phyloP scores from a whole-genome alignment of 2,888 invertebrate species.

The Synanthedon andrenaeformis region DNA sequence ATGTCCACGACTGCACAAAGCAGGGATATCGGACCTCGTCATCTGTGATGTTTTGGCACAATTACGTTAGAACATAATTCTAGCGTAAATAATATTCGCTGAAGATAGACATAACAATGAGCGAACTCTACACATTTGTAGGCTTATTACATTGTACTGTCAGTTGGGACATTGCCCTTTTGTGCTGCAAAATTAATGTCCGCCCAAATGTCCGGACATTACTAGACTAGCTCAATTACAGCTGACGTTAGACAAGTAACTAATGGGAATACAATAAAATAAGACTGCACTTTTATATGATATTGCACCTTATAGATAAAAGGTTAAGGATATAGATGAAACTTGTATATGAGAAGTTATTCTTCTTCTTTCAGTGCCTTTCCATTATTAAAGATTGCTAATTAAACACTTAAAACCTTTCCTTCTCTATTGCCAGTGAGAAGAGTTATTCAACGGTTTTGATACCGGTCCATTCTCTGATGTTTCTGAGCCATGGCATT shows the following conservation, averaged over 20 bases:
- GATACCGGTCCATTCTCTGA: too few relatives aligned
- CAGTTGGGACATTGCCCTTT: conserved; percentile 1
- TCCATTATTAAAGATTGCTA: too few relatives aligned
- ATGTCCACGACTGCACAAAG: too few relatives aligned
- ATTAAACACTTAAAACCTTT: too few relatives aligned
- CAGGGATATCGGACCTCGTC: too few relatives aligned
- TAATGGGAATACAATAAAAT: neutral
- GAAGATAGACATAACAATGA: conserved; percentile 1
- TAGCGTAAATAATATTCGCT: neutral
- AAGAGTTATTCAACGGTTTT: too few relatives aligned
- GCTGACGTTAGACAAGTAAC: neutral
- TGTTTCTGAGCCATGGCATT: too few relatives aligned
- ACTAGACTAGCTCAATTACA: conserved; percentile 1
- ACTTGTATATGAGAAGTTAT: too few relatives aligned
- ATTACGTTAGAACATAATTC: neutral
- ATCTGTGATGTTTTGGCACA: neutral
- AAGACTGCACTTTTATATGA: neutral
- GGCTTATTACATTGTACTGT: conserved; percentile 4
- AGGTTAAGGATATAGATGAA: neutral
- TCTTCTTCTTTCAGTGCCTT: too few relatives aligned
- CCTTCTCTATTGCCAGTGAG: too few relatives aligned
- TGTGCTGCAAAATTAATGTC: conserved; percentile 1
- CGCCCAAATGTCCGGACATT: conserved; percentile 2
- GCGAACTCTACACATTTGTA: neutral
- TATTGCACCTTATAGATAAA: neutral